phyloP scores from a whole-genome alignment of 2,888 invertebrate species.

The Trichopria drosophilae region DNA sequence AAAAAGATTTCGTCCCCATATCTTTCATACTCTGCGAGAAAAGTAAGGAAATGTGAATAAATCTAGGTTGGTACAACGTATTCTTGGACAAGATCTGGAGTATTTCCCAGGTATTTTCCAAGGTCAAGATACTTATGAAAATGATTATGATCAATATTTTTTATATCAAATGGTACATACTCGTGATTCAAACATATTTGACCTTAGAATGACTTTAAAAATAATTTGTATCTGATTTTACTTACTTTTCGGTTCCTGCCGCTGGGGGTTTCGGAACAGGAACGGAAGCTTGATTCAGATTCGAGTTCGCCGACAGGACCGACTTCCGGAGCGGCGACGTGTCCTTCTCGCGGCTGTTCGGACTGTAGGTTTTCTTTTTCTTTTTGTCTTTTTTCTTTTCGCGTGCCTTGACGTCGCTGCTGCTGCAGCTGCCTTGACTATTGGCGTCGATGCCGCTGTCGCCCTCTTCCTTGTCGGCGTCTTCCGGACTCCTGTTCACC shows the following conservation, averaged over 20 bases:
- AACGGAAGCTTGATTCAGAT: conserved; percentile 42
- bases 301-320: conserved; percentile 32
- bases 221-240: no score
- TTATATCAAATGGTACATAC: no score
- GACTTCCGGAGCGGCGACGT: conserved; percentile 47
- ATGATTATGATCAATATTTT: no score
- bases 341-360: conserved; percentile 47
- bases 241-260: conserved; percentile 43
- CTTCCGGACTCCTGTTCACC: conserved; percentile 52
- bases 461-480: conserved; percentile 76
- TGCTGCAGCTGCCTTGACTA: conserved; percentile 86
- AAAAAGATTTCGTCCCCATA: no score
- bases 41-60: no score
- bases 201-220: no score
- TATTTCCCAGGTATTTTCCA: no score
- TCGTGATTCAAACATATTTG: no score
- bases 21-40: no score
- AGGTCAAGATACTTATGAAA: no score
- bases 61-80: no score
- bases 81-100: no score
- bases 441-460: conserved; percentile 89
- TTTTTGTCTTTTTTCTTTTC: conserved; percentile 72
- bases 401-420: conserved; percentile 78
- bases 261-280: conserved; percentile 47
- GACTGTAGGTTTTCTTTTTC: conserved; percentile 60